A percentile compares a stretch with the other conserved stretches of the same genome.
phyloP scores from a whole-genome alignment of 2,113 vertebrate species.

The Calcarius ornatus region DNA sequence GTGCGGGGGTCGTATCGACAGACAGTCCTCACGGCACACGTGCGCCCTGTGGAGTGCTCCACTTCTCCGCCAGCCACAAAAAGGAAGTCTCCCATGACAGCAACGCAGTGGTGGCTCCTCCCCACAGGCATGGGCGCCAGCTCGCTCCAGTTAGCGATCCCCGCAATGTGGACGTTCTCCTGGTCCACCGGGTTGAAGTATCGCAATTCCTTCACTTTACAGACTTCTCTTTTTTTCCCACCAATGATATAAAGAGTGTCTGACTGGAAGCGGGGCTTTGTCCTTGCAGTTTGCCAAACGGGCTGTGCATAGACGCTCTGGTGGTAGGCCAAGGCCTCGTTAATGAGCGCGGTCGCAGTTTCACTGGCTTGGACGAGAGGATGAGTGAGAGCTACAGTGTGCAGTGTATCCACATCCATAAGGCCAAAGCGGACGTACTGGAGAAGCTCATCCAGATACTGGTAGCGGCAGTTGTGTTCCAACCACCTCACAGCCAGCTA shows the following conservation, averaged over 20 bases:
- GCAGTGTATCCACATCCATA: slow-evolving; percentile 89
- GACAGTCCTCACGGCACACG: slow-evolving; percentile 88
- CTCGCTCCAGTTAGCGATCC: slow-evolving; percentile 93
- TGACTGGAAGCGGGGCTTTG: slow-evolving; percentile 89
- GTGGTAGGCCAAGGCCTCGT: slow-evolving; percentile 93
- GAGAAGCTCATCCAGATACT: slow-evolving; percentile 90
- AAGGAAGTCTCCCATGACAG: slow-evolving; percentile 93
- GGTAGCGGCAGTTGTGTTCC: slow-evolving; percentile 89
- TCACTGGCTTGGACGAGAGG: slow-evolving; percentile 87
- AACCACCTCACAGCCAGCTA: slow-evolving; percentile 93
- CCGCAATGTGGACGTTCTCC: slow-evolving; percentile 84
- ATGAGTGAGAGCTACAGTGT: slow-evolving; percentile 82
- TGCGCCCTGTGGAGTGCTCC: slow-evolving; percentile 88
- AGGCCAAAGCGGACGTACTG: slow-evolving; percentile 92
- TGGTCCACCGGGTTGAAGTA: slow-evolving; percentile 91
- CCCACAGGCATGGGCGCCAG: slow-evolving; percentile 88
- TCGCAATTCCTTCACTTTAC: slow-evolving; percentile 87
- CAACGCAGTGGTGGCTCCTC: slow-evolving; percentile 94
- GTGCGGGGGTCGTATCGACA: slow-evolving; percentile 91
- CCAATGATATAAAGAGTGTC: slow-evolving; percentile 91
- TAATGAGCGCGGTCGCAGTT: slow-evolving; percentile 82
- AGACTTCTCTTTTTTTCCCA: slow-evolving; percentile 90
- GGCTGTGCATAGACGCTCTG: slow-evolving; percentile 88
- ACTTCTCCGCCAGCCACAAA: slow-evolving; percentile 94
- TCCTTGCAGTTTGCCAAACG: slow-evolving; percentile 87